Conservation (phyloP, 2,797 vertebrate species). For the Microchirus variegatus region DNA sequence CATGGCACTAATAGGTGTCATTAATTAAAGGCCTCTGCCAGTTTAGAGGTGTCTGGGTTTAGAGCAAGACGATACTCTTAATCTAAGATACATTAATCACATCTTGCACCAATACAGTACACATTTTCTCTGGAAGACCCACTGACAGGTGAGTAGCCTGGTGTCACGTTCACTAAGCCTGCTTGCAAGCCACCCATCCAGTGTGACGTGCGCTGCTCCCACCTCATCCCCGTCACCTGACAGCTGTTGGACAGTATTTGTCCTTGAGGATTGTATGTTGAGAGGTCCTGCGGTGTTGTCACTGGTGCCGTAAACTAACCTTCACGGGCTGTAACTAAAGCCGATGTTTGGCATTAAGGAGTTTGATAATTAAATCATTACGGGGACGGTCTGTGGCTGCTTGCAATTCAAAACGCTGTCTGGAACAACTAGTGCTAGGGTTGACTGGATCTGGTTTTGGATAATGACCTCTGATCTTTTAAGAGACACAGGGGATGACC, state of each 20-base stretch:
- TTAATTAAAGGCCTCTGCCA: constrained; percentile 90
- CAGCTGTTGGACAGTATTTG: constrained; percentile 68
- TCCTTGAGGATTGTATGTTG: constrained; percentile 84
- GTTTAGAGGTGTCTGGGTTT: constrained; percentile 87
- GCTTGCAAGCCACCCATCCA: constrained; percentile 39
- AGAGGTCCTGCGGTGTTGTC: constrained; percentile 74
- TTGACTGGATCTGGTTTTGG: constrained; percentile 50
- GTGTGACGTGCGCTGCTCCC: constrained; percentile 39
- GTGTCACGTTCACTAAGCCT: constrained; percentile 55
- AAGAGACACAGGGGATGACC: constrained; percentile 12
- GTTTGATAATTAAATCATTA: constrained; percentile 96
- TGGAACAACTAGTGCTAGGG: constrained; percentile 67
- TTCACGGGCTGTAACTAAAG: constrained; percentile 84
- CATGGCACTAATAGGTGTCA: constrained; percentile 82
- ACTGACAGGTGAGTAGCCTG: constrained; percentile 52
- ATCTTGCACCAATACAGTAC: constrained; percentile 69
- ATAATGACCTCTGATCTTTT: constrained; percentile 56
- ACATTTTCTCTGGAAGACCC: constrained; percentile 41
- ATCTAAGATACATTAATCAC: constrained; percentile 90
- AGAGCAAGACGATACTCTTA: constrained; percentile 85
- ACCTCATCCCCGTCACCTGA: constrained; percentile 48
- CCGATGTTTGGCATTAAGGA: constrained; percentile 84
- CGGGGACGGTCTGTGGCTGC: constrained; percentile 71
- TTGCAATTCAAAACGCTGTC: constrained; percentile 86
- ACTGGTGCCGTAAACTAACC: constrained; percentile 87